Base-by-base conservation (phyloP, 1,140 invertebrate species). In the Nymphalis io region DNA sequence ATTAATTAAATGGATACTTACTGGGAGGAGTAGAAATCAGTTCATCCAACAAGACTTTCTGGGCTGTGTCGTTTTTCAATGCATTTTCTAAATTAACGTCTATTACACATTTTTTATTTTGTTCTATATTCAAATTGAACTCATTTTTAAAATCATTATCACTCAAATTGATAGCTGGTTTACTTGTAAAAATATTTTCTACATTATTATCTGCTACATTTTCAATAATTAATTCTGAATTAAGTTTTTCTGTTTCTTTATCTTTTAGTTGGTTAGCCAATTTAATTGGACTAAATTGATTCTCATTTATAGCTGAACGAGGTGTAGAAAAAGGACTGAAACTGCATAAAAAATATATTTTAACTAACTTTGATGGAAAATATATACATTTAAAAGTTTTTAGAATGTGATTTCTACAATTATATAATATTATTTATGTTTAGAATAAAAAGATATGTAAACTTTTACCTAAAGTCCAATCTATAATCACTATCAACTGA, bases 291-390 rank as follows among this genome's bases (percentile, higher is more conserved):
- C 81, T 79, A 38, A 80, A 75, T 27, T 74, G 76, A 23, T 75
- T 70, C 64, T 83, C 81, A 66, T 83, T 71, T 15, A 79, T 78
- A 21, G 75, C 60, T n/a, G 79, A 76, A 0, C 59, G 75, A 12
- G 84, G 80, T 60, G 84, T 87, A 38, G 84, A 80, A 70, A 88
- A 90, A 23, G 81, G 84, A 23, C 85, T 90, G 67, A 87, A 83
- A 80, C 87, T 88, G 63, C 59, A 33, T 21, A 53, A 44, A 57
- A 55, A 48, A 46, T 27, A 48, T 44, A 21, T 27, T 21, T 20
- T 15, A 23, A 3, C 12, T 11, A 44, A 3, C 13, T 6, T 33
- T 8, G 10, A 33, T 4, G 10, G 4, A 33, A 33, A 33, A 8
- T 33, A 33, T 33, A 33, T 1, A 33, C 27, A 33, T 33, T 33